Base-by-base conservation (phyloP, 1,140 invertebrate genomes). In the Trichonephila clavata region DNA sequence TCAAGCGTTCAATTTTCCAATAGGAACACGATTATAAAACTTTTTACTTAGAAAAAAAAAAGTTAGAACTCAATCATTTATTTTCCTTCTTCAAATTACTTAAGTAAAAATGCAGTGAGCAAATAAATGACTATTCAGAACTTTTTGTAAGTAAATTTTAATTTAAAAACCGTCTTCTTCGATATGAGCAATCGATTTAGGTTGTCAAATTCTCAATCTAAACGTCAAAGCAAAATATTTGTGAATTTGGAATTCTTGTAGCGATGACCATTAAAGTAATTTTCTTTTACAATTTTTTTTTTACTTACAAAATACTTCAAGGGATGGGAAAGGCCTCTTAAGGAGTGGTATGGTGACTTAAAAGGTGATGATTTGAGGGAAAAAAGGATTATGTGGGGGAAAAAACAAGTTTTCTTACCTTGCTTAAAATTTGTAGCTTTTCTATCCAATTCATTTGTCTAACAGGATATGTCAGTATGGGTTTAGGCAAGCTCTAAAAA, bases 381-480 rank as follows among this genome's bases (percentile, higher is more conserved):
- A 50, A 50, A 10, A 50, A 50, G 50, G 7, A 13, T 50, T 50
- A 10, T 10, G 10, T 14, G 5, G 21, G 16, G 14, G 13, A 71
- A 32, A 32, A 39, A 71, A 71, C 10, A 77, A 77, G 18, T 24
- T 77, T 32, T 1, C 14, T 77, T 32, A 77, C 32, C 71, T 77
- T 77, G 14, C 27, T 77, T 39, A 77, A n/a, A 39, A 77, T 77
- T 77, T 32, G 24, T 0, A 32, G 6, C 32, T 32, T 77, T 77
- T 27, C 18, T 32, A 32, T 32, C 6, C 14, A 16, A 77, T 32
- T 32, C 71, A 32, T 39, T 39, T 77, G 71, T 27, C 27, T 77
- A 83, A 83, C 43, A 83, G 43, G 81, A 83, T 59, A 13, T 61
- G 84, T 61, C 59, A 86, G 61, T n/a, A 24, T 43, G 21, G 32